Evolutionary conservation across 2,888 invertebrate genomes (phyloP).

Genomic region (Luffia ferchaultella): DNA sequence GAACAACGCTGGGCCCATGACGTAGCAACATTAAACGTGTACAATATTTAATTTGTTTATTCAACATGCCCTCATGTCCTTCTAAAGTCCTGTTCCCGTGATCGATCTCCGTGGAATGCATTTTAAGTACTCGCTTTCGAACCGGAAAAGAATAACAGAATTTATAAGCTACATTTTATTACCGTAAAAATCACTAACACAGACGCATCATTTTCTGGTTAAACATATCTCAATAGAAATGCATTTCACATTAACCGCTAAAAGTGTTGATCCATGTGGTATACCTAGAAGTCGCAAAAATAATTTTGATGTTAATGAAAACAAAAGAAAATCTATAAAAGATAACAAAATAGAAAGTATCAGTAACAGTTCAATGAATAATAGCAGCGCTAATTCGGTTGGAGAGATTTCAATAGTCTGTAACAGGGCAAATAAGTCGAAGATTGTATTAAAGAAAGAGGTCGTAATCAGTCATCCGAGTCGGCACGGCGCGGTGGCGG

Average conservation of each 20-base stretch:
- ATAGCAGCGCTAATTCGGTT: slow-evolving; percentile 16
- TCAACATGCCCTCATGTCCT: slow-evolving; percentile 29
- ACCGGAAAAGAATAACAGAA: too few relatives aligned
- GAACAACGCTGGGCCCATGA: slow-evolving; percentile 23
- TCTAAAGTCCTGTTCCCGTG: slow-evolving; percentile 12
- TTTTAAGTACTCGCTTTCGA: not conserved
- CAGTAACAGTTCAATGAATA: not conserved
- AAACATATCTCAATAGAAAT: too few relatives aligned
- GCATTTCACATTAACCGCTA: too few relatives aligned
- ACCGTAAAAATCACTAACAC: too few relatives aligned
- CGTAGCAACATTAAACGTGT: slow-evolving; percentile 28
- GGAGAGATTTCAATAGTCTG: slow-evolving; percentile 23
- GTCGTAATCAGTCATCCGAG: slow-evolving; percentile 18
- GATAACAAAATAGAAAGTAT: not conserved
- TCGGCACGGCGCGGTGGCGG: slow-evolving; percentile 29
- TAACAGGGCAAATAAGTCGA: slow-evolving; percentile 27
- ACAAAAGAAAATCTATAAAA: too few relatives aligned
- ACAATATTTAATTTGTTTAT: slow-evolving; percentile 40
- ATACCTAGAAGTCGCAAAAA: too few relatives aligned
- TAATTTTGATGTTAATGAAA: too few relatives aligned
- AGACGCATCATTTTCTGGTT: too few relatives aligned
- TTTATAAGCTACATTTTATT: too few relatives aligned
- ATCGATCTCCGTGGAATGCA: slow-evolving; percentile 1
- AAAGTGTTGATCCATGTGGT: too few relatives aligned
- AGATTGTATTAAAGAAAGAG: slow-evolving; percentile 22